Base-by-base conservation (phyloP, 2,113 vertebrate genomes). In the Tichodroma muraria region DNA sequence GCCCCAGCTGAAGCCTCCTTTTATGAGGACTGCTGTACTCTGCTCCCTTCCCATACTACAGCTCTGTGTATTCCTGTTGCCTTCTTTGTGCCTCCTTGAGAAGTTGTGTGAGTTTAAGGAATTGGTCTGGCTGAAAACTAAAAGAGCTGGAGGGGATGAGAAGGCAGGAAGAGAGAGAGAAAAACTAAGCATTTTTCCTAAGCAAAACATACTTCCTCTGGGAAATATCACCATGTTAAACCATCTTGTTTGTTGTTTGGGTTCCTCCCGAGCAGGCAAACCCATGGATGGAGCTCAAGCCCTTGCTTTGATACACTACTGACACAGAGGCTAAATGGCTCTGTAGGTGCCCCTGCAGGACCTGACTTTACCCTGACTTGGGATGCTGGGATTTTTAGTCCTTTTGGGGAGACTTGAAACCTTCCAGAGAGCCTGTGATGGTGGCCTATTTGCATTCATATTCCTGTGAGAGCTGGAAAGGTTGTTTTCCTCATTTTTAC, bases 141-240 rank as follows among this genome's bases (percentile, higher is more conserved):
- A 13, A 50, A 12, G 22, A 40, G 31, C 7, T 4, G 31, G 8
- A 4, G 4, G 2, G 6, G 1, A 0, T 15, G 14, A 6, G 8
- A 13, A 6, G 4, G 13, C 13, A 18, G 23, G 38, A 49, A 44
- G 13, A 30, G 21, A 57, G 33, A 28, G n/a, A 24, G 25, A 68
- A 61, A 52, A 82, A 17, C 2, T 4, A 50, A 33, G 12, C 23
- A 50, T 13, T 81, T 78, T 56, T 50, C 21, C 37, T 42, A 64
- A 37, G 47, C 17, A 82, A 54, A 70, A 33, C 21, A 53, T 11
- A 30, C 3, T 75, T 93, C 10, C 18, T 24, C 35, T 83, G 70
- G 17, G 54, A 69, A 80, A 65, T 52, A 68, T 3, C 64, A 15
- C 64, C 5, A 1, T 30, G 8, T 47, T 57, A 66, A 53, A 81